These are phyloP conservation scores for Metridium senile DNA, from an alignment of 92 coral and sea anemone genomes.

Conservation along the genomic window DNA sequence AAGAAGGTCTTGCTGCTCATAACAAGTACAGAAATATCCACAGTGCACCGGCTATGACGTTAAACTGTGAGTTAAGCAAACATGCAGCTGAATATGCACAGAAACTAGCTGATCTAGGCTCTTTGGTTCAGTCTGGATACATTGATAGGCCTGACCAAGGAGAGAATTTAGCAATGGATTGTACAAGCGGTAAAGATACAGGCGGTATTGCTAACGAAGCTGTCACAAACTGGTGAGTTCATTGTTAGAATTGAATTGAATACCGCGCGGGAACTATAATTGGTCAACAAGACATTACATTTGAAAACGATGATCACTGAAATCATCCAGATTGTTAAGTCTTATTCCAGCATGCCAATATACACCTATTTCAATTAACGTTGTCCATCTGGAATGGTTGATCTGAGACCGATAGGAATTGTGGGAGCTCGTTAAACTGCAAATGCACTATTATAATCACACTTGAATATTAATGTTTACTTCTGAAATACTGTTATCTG, in stretches of 20 bases:
- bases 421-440: too few species aligned
- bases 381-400: too few species aligned
- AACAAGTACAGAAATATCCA: conserved; percentile 80
- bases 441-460: too few species aligned
- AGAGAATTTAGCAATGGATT: conserved; percentile 72
- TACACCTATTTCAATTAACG: too few species aligned
- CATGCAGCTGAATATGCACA: conserved; percentile 76
- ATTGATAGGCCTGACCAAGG: conserved; percentile 86
- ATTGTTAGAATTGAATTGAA: neutral
- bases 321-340: too few species aligned
- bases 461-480: too few species aligned
- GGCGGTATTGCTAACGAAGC: conserved; percentile 57
- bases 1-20: conserved; percentile 65
- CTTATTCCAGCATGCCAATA: too few species aligned
- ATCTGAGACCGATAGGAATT: too few species aligned
- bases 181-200: conserved; percentile 27
- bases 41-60: conserved; percentile 63
- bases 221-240: conserved; percentile 59
- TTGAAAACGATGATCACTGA: too few species aligned
- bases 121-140: conserved; percentile 74
- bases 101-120: conserved; percentile 67
- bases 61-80: conserved; percentile 71
- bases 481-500: too few species aligned
- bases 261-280: neutral
- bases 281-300: neutral